Evolutionary conservation across 1,140 invertebrate genomes (phyloP), one percentile per base, ranked within the genome.

Genomic region (Drosophila neocordata): DNA sequence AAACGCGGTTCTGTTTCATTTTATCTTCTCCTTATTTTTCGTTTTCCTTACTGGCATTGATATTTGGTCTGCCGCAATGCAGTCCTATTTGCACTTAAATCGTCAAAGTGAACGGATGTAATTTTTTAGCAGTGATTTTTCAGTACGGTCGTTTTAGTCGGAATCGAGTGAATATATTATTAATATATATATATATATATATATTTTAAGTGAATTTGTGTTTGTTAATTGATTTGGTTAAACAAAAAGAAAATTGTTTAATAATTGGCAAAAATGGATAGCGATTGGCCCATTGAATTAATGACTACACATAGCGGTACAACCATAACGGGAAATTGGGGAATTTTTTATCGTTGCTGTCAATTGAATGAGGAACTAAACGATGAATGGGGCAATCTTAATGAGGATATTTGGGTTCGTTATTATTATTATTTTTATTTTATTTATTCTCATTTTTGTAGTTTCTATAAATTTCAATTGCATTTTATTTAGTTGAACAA

Each of bases 351-450:
- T 68, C 73, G 77, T 9, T 70, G 69, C 18, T 65, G 66, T 8
- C 24, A 65, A 31, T 57, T 85, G 11, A 81, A 81, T 22, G n/a
- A 37, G 2, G 74, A 81, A 13, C 35, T 85, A 1, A 87, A 82
- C 59, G 41, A 51, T 7, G 82, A 85, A 44, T 85, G 82, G 82
- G 22, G 11, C 2, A 0, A 44, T n/a, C 9, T 85, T 0, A 55
- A 75, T 20, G 38, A 65, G n/a, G 74, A 87, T 12, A 82, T 85
- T 68, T 82, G 78, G 82, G 82, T 85, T 9, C 41, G 82, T 81
- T 68, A 38, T 60, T 59, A 31, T 18, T 65, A 0, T 15, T n/a
- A 5, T 35, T 56, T 22, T 34, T 55, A 35, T 11, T 51, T 53
- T 15, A 38, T 35, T 13, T 31, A 58, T 53, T 8, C 4, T 6